Conservation (phyloP, 37 sponge, comb jelly and placozoan genomes). For the Hexactinellida sp. region DNA sequence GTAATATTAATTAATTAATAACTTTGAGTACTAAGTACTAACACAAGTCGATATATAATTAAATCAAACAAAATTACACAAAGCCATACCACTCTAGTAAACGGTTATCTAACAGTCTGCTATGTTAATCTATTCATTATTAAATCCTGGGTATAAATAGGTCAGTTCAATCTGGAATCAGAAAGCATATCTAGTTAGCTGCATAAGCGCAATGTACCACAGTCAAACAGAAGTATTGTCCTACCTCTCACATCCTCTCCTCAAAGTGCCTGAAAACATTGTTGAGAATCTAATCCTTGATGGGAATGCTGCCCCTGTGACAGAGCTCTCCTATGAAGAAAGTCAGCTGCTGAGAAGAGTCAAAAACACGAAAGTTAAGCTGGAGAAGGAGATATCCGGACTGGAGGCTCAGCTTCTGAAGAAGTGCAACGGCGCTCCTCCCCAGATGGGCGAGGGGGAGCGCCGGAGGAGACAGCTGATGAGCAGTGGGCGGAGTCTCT, state of each 20-base stretch:
- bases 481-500: constrained; percentile 12
- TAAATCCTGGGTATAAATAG: neutral
- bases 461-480: neutral
- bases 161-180: neutral
- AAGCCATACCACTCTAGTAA: neutral
- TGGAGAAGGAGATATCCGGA: neutral
- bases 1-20: too few species aligned
- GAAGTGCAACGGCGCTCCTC: constrained; percentile 1
- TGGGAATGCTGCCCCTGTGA: neutral
- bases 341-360: constrained; percentile 5
- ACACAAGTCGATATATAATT: too few species aligned
- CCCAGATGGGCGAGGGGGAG: constrained; percentile 11
- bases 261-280: neutral
- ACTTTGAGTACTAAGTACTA: too few species aligned
- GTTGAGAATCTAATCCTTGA: neutral
- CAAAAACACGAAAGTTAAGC: neutral
- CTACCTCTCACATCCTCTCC: neutral
- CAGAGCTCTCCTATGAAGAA: neutral
- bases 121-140: neutral
- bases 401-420: neutral
- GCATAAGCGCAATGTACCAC: neutral
- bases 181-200: neutral
- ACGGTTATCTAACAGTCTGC: neutral
- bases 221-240: neutral
- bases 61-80: neutral